Base-by-base conservation (phyloP, 1,140 invertebrate species). In the Elymnias hypermnestra region DNA sequence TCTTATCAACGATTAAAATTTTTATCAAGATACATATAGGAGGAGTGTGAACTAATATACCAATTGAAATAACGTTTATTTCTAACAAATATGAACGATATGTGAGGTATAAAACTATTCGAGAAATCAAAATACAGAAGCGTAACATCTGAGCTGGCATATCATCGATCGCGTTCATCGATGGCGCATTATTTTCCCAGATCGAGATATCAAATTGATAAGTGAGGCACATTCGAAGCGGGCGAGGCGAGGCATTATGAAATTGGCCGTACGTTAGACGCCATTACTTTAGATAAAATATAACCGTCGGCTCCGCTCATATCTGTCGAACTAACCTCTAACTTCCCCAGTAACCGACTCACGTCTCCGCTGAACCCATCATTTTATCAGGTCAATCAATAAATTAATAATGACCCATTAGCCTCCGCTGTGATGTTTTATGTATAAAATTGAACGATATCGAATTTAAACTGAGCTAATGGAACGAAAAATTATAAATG, bases 271-370 rank as follows among this genome's bases (percentile, higher is more conserved):
- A 85, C 67, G 79, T 85, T 82, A 85, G 75, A 66, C 62, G 79
- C 78, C 78, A 74, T 85, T 83, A 82, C 82, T 81, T 75, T 61
- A 57, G 73, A 82, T 85, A 83, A 85, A 85, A 85, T 85, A 85
- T 85, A 70, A 78, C 77, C 76, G 54, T 40, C 62, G 59, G 43
- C 53, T 56, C 62, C 41, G 69, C 73, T 85, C 79, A 83, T 85
- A 85, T 83, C 79, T 83, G 75, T 71, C 63, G 62, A 66, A 67
- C 53, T 44, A 59, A 57, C 49, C 51, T 33, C 36, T 29, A 51
- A 54, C 38, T 39, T 69, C 63, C 53, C 60, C 48, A 71, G 68
- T 66, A 65, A 54, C 57, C 58, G 44, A 51, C 60, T 70, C 68
- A 76, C 74, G 71, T 72, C 41, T 43, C 28, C 37, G 40, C 26